Base-by-base conservation (phyloP, 2,888 invertebrate species). In the Nymphalis urticae region DNA sequence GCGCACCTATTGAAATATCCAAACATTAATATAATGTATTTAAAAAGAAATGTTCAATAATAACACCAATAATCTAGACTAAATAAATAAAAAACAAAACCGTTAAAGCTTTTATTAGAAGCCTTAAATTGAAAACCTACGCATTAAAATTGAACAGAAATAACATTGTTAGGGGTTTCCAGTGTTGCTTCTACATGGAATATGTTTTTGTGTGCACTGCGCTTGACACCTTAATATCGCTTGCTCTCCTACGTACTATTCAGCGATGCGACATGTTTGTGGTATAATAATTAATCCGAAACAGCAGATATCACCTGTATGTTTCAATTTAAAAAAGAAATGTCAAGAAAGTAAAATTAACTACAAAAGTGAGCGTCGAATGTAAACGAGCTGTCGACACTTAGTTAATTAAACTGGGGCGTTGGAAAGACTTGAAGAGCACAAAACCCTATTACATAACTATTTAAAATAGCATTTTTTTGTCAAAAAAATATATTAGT, bases 1-100 rank as follows among this genome's bases (percentile, higher is more conserved):
- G 75, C 8, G 80, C 88, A 68, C 88, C 90, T 91, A 48, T 66
- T 7, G 36, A 54, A 21, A n/a, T 17, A 36, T 10, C 32, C 3
- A 47, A 59, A 48, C 9, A 61, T 27, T 10, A 48, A 16, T 48
- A 19, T n/a, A 56, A 7, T 10, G 7, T 5, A 16, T 17, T 54
- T 5, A 24, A 27, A 13, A 27, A n/a, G n/a, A n/a, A 50, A 8
- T n/a, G 7, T n/a, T 48, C 0, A n/a, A 32, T 32, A 50, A 50
- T 2, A 1, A 13, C 13, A 42, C 10, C 42, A 42, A 42, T 13
- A 13, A 42, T 4, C 13, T 10, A 32, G 27, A 42, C 10, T 42
- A 42, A 42, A 3, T 42, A 2, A 42, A 13, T 9, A 42, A 9
- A 2, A 10, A 10, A 42, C 10, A 10, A 13, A 4, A 4, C 4